Evolutionary conservation across 2,797 vertebrate species (phyloP).

Genomic region (Lemur catta): DNA sequence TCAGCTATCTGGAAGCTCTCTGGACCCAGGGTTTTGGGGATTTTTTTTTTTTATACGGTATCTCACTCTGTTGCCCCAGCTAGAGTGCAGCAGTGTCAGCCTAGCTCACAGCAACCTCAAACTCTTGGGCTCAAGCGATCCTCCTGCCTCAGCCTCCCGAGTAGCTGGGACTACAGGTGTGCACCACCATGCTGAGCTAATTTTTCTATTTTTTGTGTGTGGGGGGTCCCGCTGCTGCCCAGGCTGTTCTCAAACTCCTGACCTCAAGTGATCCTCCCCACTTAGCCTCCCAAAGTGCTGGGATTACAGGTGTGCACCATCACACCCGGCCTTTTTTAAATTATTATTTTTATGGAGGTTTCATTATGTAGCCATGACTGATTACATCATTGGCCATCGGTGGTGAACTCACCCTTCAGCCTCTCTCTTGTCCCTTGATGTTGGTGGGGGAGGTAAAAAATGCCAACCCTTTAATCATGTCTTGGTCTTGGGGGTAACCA

Average conservation of each 20-base stretch:
- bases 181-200: not conserved
- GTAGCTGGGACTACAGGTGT: not conserved
- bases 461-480: not conserved
- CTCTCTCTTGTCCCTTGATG: not conserved
- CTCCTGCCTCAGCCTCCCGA: not conserved
- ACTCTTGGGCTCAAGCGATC: not conserved
- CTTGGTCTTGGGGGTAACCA: not conserved
- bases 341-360: not conserved
- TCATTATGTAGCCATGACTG: not conserved
- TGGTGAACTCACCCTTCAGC: not conserved
- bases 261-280: not conserved
- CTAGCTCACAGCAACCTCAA: not conserved
- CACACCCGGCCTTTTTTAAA: not conserved
- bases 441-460: not conserved
- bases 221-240: not conserved
- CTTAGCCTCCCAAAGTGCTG: not conserved
- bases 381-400: not conserved
- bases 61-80: not conserved
- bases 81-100: not conserved
- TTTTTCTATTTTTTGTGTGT: not conserved
- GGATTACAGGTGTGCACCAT: not conserved
- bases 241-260: not conserved
- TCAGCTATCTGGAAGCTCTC: not conserved
- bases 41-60: not conserved
- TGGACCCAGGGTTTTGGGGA: too few species aligned